Evolutionary conservation across 37 sponge, comb jelly and placozoan genomes (phyloP).

Genomic region (Cladorhizidae sp.): DNA sequence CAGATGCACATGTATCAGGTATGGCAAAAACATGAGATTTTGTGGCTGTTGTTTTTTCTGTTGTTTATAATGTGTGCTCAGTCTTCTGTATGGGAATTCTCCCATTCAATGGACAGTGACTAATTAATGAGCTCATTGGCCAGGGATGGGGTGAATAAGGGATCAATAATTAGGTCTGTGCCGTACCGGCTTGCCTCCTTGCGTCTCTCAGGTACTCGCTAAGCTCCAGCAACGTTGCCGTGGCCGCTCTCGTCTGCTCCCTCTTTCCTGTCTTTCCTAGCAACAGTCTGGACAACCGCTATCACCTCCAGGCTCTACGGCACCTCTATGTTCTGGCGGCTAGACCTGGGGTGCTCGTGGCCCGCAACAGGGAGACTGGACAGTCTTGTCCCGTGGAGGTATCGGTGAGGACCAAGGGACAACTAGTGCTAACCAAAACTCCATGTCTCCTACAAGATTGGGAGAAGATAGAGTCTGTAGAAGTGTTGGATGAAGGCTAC

Average conservation of each 20-base stretch:
- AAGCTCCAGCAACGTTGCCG: conserved; percentile 65
- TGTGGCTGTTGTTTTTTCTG: too few relatives aligned
- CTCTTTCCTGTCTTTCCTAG: conserved; percentile 82
- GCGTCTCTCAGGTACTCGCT: conserved; percentile 66
- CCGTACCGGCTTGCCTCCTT: too few relatives aligned
- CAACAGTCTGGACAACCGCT: conserved; percentile 71
- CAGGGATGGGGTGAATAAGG: too few relatives aligned
- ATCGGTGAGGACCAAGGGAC: conserved; percentile 1
- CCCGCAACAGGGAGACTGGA: conserved; percentile 63
- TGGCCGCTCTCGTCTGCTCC: conserved; percentile 71
- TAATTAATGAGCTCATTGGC: too few relatives aligned
- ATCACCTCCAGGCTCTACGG: conserved; percentile 89
- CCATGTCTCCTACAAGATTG: conserved; percentile 65
- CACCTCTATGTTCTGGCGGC: conserved; percentile 90
- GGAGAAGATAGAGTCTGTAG: conserved; percentile 45
- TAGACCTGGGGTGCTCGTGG: conserved; percentile 68
- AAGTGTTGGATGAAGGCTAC: conserved; percentile 51
- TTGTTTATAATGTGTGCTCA: too few relatives aligned
- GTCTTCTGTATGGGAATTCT: too few relatives aligned
- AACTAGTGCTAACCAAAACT: background rate
- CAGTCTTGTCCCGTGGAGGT: conserved; percentile 66
- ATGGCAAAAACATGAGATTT: too few relatives aligned
- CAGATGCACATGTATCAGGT: too few relatives aligned
- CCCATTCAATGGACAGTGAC: too few relatives aligned
- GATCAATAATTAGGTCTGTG: too few relatives aligned